Base-by-base conservation (phyloP, 2,113 vertebrate genomes). In the Anhinga anhinga region DNA sequence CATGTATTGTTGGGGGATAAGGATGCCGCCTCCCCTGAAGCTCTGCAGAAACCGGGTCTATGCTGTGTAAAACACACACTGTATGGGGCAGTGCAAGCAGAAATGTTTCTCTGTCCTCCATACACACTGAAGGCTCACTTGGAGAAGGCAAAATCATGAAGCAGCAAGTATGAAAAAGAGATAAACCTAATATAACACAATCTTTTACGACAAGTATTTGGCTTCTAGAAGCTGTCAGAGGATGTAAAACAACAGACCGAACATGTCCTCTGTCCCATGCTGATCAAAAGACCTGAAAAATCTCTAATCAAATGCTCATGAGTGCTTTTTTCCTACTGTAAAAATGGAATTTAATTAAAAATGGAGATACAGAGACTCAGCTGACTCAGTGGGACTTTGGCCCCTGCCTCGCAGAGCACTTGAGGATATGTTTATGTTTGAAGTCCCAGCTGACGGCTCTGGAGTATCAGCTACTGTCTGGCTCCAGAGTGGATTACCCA, bases 341-440 rank as follows among this genome's bases (percentile, higher is more conserved):
- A 78, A 85, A 93, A 84, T 66, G 62, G 76, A 74, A 88, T 92
- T 86, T 73, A 87, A 95, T 93, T 87, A 86, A 72, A 92, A 90
- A 56, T 47, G 34, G 73, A 90, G 81, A 67, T 62, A 26, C 30
- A 53, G 91, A 90, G 29, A 3, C 45, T 93, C 74, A 90, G 38
- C 47, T 74, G 94, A 71, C 86, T 95, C 88, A 84, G 69, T 89
- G 82, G 83, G 77, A 90, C 69, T 61, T 95, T 72, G 61, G 69
- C 25, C 69, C 50, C 78, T 62, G 93, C 81, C 81, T 93, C 0
- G 1, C 44, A 69, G 83, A 92, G 69, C 59, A 92, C 82, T 87
- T 91, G 69, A 91, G 90, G 80, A 81, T 40, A 27, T 22, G 4
- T 26, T 47, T 92, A 27, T 22, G 4, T 26, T 47, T 92, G 40